Evolutionary conservation across 2,113 vertebrate genomes (phyloP).

Genomic region (zebrafish (Danio rerio)): DNA sequence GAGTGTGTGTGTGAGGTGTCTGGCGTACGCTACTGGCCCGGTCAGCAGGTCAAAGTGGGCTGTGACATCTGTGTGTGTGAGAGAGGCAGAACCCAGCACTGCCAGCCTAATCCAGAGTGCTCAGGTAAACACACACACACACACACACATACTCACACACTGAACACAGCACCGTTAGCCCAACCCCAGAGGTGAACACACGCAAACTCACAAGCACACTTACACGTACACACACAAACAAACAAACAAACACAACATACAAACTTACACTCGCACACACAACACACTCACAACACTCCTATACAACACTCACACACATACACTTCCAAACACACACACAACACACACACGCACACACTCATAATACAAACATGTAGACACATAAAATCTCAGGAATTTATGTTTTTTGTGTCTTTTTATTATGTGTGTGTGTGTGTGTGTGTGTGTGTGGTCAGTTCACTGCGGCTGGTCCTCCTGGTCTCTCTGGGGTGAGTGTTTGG

Average conservation of each 20-base stretch:
- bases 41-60: conserved; percentile 77
- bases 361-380: background rate
- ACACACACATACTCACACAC: background rate
- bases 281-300: no score
- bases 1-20: conserved; percentile 81
- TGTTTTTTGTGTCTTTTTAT: no score
- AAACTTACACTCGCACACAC: background rate
- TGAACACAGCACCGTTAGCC: no score
- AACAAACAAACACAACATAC: no score
- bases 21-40: conserved; percentile 74
- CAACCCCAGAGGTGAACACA: background rate
- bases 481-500: conserved; percentile 87
- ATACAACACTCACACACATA: no score
- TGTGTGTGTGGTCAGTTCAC: conserved; percentile 74
- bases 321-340: no score
- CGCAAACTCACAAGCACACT: background rate
- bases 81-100: conserved; percentile 76
- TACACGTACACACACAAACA: background rate
- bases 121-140: conserved; percentile 67
- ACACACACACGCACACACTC: no score
- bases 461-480: conserved; percentile 93
- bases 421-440: no score
- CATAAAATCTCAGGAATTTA: no score
- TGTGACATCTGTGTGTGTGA: conserved; percentile 87
- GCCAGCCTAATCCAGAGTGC: conserved; percentile 81